Percentiles rank a stretch among this genome's conserved stretches.
phyloP scores from a whole-genome alignment of 30 jellyfish, hydroid and myxozoan species.

The Chironex yamaguchii region DNA sequence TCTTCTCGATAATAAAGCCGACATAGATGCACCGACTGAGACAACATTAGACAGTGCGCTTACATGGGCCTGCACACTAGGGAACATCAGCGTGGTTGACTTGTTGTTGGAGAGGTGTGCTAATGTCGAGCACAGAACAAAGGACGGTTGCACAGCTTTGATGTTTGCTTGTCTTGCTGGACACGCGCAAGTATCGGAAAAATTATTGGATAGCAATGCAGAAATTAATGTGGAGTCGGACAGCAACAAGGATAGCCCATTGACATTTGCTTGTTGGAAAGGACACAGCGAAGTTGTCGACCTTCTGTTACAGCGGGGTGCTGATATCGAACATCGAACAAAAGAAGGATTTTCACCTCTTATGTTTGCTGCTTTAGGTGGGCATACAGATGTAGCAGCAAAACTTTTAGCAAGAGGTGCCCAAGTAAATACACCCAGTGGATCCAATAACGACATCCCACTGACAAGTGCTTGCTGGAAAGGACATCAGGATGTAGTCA shows the following conservation, averaged over 20 bases:
- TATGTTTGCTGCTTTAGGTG: slow-evolving; percentile 99
- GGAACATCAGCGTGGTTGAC: slow-evolving; percentile 88
- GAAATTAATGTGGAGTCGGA: slow-evolving; percentile 98
- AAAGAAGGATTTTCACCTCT: slow-evolving; percentile 97
- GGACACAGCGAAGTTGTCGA: slow-evolving; percentile 94
- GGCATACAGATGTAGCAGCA: slow-evolving; percentile 95
- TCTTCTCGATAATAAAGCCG: slow-evolving; percentile 90
- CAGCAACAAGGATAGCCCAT: slow-evolving; percentile 95
- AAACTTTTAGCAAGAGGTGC: slow-evolving; percentile 82
- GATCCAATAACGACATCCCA: slow-evolving; percentile 93
- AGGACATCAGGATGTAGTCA: slow-evolving; percentile 95
- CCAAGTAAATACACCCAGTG: slow-evolving; percentile 95
- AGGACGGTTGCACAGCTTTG: slow-evolving; percentile 99
- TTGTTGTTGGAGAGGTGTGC: slow-evolving; percentile 82
- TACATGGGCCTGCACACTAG: slow-evolving; percentile 99
- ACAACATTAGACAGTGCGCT: slow-evolving; percentile 97
- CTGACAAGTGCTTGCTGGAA: slow-evolving; percentile 99
- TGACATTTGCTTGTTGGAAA: slow-evolving; percentile 97
- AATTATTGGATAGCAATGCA: slow-evolving; percentile 73
- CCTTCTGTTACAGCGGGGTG: slow-evolving; percentile 76
- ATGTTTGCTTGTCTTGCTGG: slow-evolving; percentile 97
- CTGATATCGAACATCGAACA: slow-evolving; percentile 94
- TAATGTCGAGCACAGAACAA: slow-evolving; percentile 96
- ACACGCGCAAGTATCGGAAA: slow-evolving; percentile 87
- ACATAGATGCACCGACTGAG: slow-evolving; percentile 98